Base-by-base conservation (phyloP, 2,113 vertebrate species). In the Xiphophorus maculatus region DNA sequence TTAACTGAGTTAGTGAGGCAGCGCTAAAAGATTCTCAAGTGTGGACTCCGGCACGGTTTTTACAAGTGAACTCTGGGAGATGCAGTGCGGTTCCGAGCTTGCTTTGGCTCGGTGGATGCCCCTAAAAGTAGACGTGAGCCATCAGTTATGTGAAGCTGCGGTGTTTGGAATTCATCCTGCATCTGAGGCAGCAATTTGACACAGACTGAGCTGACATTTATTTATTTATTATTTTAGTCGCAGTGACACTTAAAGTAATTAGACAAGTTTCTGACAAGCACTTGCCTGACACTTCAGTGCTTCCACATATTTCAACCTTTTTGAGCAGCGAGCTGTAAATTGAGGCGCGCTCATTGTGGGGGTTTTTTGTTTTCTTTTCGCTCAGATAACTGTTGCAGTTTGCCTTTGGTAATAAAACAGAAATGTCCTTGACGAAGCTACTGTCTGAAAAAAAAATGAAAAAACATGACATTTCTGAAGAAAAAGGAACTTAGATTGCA, bases 181-280 rank as follows among this genome's bases (percentile, higher is more conserved):
- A 77, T 87, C 72, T 51, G 69, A 84, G 81, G 75, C 64, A 72
- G 71, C 71, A 61, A 70, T 86, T 75, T 80, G 79, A 88, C 81
- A 81, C 77, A 72, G 58, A 72, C 77, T 12, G 73, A 79, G 81
- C 66, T 82, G 87, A 82, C 84, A 66, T 84, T 85, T 86, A 28
- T 28, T 28, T 28, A 28, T 28, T 28, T 28, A 28, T 86, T 84
- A 81, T 87, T 89, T 85, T 37, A 76, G 66, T 80, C 75, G 3
- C 9, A 12, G 42, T 72, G 78, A 74, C 60, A n/a, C 61, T 84
- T 86, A 35, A 84, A 80, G 54, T 42, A 75, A 84, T 81, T 80
- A 77, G 80, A 86, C 51, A 40, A 42, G 77, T 81, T 32, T 76
- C 81, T 74, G 83, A 78, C 63, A 54, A 84, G 80, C 68, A 66